Percentiles rank a stretch among this genome's conserved stretches.
These are phyloP conservation scores for Arctocebus calabarensis DNA, from an alignment of 2,797 vertebrate species.

Conservation along the genomic window DNA sequence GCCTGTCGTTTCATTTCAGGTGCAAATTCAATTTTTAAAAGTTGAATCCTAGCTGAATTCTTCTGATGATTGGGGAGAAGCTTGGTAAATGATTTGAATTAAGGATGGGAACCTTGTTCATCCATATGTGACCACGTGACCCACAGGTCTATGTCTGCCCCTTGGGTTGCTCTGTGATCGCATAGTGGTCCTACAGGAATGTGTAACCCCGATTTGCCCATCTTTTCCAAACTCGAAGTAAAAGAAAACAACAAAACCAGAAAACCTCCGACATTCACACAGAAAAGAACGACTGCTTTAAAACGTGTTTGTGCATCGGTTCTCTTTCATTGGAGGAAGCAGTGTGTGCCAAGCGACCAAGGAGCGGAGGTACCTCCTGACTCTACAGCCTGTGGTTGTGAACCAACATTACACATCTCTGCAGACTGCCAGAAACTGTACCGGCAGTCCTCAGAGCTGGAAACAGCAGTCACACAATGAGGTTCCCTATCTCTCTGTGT, in stretches of 20 bases:
- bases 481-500: constrained; percentile 80
- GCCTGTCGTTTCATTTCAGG: neutral
- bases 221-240: constrained; percentile 53
- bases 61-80: neutral
- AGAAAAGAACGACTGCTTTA: constrained; percentile 48
- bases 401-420: constrained; percentile 79
- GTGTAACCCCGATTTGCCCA: neutral
- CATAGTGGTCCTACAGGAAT: neutral
- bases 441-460: constrained; percentile 75
- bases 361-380: constrained; percentile 71
- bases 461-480: constrained; percentile 79
- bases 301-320: constrained; percentile 34
- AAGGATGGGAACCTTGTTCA: constrained; percentile 10
- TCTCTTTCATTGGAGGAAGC: constrained; percentile 53
- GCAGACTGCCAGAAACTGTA: constrained; percentile 74
- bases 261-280: neutral
- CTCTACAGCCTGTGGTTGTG: constrained; percentile 73
- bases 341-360: constrained; percentile 54
- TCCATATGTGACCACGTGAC: neutral
- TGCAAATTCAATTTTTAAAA: constrained; percentile 41
- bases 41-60: neutral
- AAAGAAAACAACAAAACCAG: constrained; percentile 30
- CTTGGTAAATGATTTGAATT: constrained; percentile 18
- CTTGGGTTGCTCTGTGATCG: neutral
- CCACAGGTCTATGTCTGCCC: neutral